phyloP scores from a whole-genome alignment of 92 coral and sea anemone genomes.

The Porites cylindrica region DNA sequence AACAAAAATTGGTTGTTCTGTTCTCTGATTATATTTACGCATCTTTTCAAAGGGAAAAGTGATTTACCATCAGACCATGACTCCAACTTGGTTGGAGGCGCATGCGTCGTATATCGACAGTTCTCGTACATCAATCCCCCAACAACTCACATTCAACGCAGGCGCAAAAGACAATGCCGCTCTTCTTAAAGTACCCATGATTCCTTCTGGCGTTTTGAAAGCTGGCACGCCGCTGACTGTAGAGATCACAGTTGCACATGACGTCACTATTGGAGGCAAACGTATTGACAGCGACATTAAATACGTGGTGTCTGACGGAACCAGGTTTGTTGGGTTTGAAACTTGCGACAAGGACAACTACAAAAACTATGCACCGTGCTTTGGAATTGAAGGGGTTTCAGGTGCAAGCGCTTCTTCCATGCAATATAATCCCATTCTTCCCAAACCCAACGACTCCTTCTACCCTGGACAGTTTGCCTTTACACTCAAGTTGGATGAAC shows the following conservation, averaged over 20 bases:
- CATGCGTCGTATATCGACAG: constrained; percentile 35
- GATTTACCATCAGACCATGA: constrained; percentile 16
- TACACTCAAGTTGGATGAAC: too few species aligned
- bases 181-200: constrained; percentile 25
- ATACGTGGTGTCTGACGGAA: constrained; percentile 37
- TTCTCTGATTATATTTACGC: neutral
- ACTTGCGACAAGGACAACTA: constrained; percentile 7
- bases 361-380: neutral
- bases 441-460: neutral
- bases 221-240: constrained; percentile 19
- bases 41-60: neutral
- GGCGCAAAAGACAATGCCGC: neutral
- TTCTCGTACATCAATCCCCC: constrained; percentile 1
- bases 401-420: neutral
- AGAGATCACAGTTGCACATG: constrained; percentile 4
- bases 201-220: neutral
- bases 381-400: neutral
- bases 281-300: neutral
- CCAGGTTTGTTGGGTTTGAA: constrained; percentile 22
- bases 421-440: too few species aligned
- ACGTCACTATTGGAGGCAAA: neutral
- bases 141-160: constrained; percentile 50
- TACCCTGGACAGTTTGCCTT: neutral
- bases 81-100: constrained; percentile 17
- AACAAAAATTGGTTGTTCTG: too few species aligned